These are phyloP conservation scores for Coptodon bakossiorum DNA, from an alignment of 2,113 vertebrate species.

Conservation along the genomic window DNA sequence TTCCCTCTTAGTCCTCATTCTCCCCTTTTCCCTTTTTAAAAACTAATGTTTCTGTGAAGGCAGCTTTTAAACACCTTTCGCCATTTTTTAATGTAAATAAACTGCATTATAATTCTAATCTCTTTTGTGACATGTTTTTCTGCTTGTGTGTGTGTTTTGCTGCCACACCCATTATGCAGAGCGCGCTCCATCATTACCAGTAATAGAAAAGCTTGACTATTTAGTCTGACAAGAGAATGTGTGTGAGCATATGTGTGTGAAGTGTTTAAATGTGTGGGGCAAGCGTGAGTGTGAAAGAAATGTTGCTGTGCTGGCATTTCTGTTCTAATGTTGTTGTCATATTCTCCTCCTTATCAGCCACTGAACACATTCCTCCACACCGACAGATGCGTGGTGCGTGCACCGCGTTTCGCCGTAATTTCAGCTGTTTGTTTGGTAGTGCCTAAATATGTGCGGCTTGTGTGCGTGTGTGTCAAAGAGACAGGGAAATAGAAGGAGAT, in stretches of 20 bases:
- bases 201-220: not conserved
- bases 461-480: not conserved
- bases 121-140: not conserved
- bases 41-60: not conserved
- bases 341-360: slow-evolving; percentile 47
- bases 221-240: not conserved
- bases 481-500: slow-evolving; percentile 16
- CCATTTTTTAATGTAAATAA: not conserved
- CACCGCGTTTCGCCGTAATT: slow-evolving; percentile 5
- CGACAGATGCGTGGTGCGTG: not conserved
- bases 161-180: not conserved
- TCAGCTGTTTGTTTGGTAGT: slow-evolving; percentile 24
- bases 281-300: not conserved
- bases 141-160: not conserved
- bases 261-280: not conserved
- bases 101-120: not conserved
- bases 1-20: not conserved
- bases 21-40: not conserved
- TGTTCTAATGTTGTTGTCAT: slow-evolving; percentile 17
- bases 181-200: not conserved
- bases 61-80: not conserved
- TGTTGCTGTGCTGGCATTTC: slow-evolving; percentile 33
- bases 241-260: not conserved
- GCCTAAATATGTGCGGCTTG: slow-evolving; percentile 12
- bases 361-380: slow-evolving; percentile 44